Percentiles rank a stretch among this genome's conserved stretches.
These are phyloP conservation scores for Diglossa cyanea DNA, from an alignment of 2,797 vertebrate species.

Conservation along the genomic window DNA sequence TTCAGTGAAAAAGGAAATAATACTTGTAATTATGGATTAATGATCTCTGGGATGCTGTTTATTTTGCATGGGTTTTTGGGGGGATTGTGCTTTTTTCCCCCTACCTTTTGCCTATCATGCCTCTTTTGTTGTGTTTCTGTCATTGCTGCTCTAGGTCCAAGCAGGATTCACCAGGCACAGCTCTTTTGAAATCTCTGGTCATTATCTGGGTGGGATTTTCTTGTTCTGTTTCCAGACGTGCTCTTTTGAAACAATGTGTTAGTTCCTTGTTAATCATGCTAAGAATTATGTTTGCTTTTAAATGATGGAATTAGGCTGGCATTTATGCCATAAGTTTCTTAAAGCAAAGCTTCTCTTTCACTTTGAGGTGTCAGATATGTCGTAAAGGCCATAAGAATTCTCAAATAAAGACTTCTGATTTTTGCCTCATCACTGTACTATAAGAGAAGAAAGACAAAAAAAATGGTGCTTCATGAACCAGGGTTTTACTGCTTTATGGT, in stretches of 20 bases:
- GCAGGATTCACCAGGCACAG: neutral
- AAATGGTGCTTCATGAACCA: neutral
- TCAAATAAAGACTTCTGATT: neutral
- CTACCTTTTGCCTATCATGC: neutral
- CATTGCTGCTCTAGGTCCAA: neutral
- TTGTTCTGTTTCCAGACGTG: neutral
- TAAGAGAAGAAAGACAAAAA: neutral
- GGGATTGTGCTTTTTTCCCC: accelerated
- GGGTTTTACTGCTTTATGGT: neutral
- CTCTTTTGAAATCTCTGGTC: neutral
- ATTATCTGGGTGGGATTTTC: neutral
- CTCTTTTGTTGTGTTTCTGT: neutral
- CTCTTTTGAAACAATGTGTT: neutral
- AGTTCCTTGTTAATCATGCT: neutral
- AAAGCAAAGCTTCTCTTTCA: neutral
- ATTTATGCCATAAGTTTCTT: neutral
- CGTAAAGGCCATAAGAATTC: neutral
- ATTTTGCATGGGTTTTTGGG: accelerated
- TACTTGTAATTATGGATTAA: neutral
- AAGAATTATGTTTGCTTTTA: neutral
- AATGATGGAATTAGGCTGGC: neutral
- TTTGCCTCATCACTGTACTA: neutral
- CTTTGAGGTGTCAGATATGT: neutral
- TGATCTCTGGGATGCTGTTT: neutral
- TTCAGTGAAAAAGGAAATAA: neutral